phyloP scores from a whole-genome alignment of 2,888 invertebrate species.

The Stenchaetothrips biformis region DNA sequence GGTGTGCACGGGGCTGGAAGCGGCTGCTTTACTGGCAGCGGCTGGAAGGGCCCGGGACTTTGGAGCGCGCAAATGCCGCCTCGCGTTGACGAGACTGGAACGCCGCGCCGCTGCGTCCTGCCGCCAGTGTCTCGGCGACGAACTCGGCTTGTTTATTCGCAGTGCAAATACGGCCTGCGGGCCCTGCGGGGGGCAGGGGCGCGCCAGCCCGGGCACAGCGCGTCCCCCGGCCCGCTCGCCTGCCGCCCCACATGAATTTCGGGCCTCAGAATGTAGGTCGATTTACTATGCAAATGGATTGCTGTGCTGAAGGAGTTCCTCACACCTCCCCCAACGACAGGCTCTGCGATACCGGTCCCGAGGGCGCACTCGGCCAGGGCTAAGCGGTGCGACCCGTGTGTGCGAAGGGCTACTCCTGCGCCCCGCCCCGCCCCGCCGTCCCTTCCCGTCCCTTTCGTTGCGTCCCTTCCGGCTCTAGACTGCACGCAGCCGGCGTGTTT shows the following conservation, averaged over 20 bases:
- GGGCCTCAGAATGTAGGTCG: not conserved
- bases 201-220: too few relatives aligned
- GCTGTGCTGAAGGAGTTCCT: conserved; percentile 8
- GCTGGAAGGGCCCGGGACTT: too few relatives aligned
- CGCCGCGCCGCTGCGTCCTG: too few relatives aligned
- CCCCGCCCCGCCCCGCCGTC: not conserved
- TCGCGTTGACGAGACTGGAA: too few relatives aligned
- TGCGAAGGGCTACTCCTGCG: not conserved
- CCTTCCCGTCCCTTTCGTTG: not conserved
- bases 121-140: too few relatives aligned
- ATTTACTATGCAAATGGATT: conserved; percentile 25
- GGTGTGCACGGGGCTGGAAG: too few relatives aligned
- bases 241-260: not conserved
- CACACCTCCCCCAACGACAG: not conserved
- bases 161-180: too few relatives aligned
- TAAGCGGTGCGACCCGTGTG: not conserved
- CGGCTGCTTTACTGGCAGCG: too few relatives aligned
- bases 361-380: not conserved
- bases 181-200: too few relatives aligned
- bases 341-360: not conserved
- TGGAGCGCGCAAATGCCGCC: too few relatives aligned
- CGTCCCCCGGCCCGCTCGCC: not conserved
- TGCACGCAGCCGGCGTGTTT: not conserved
- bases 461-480: not conserved
- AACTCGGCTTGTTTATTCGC: too few relatives aligned